A percentile compares a stretch with the other conserved stretches of the same genome.
phyloP scores from a whole-genome alignment of 1,140 invertebrate species.

The Parapsyche elsis region DNA sequence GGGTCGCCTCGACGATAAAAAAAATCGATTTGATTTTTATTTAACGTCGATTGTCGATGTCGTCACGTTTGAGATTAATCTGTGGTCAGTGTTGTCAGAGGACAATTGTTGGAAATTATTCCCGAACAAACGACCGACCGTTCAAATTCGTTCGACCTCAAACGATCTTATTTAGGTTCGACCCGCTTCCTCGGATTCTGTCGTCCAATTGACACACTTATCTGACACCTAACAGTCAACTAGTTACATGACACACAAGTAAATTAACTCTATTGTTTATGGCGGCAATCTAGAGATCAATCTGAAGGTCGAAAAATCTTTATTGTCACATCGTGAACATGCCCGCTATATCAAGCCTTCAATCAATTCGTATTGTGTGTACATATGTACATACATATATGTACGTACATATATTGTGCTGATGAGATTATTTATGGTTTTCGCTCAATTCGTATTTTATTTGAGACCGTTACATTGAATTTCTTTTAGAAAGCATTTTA shows the following conservation, averaged over 20 bases:
- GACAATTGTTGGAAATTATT: slow-evolving; percentile 19
- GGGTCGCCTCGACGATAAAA: too few species aligned
- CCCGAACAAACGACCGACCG: too few species aligned
- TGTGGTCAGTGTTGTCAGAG: not conserved
- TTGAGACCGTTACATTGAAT: not conserved
- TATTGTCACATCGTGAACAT: not conserved
- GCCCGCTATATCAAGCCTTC: not conserved
- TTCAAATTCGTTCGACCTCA: slow-evolving; percentile 6
- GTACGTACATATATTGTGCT: not conserved
- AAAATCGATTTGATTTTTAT: not conserved
- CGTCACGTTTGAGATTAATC: not conserved
- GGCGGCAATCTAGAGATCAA: slow-evolving; percentile 13
- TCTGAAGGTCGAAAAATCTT: slow-evolving; percentile 22
- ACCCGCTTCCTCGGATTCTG: slow-evolving; percentile 9
- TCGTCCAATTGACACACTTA: slow-evolving; percentile 26
- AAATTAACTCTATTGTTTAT: slow-evolving; percentile 31
- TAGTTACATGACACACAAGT: slow-evolving; percentile 11
- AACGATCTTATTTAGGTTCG: not conserved
- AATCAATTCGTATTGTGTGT: too few species aligned
- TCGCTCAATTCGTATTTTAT: not conserved
- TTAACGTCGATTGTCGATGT: not conserved
- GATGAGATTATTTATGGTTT: slow-evolving; percentile 19
- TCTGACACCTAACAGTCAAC: slow-evolving; percentile 13
- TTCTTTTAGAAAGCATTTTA: not conserved
- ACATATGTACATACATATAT: not conserved